A percentile compares a stretch with the other conserved stretches of the same genome.
These are phyloP conservation scores for Stegophylla sp. DNA, from an alignment of 2,888 invertebrate genomes.

Conservation along the genomic window DNA sequence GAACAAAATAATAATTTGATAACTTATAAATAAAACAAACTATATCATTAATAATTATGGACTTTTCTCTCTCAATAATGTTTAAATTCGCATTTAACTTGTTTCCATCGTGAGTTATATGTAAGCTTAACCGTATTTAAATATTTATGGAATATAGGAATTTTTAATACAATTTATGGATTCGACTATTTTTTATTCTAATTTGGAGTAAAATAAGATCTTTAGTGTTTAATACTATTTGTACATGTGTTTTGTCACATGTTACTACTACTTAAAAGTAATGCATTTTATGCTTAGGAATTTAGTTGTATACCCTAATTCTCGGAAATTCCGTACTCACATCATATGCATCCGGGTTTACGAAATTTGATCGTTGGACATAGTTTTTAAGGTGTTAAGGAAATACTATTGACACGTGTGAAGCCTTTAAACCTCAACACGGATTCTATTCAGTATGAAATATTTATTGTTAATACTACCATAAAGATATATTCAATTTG, in stretches of 20 bases:
- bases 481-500: no score
- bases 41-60: no score
- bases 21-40: no score
- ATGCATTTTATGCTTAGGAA: not conserved
- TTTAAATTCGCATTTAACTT: no score
- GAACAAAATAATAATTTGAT: no score
- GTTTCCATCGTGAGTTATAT: no score
- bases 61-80: no score
- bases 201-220: not conserved
- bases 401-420: constrained; percentile 3
- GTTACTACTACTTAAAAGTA: not conserved
- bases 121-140: no score
- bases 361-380: not conserved
- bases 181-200: not conserved
- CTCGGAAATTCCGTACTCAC: not conserved
- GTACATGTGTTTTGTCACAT: constrained; percentile 35
- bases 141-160: no score
- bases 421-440: not conserved
- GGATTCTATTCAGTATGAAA: not conserved
- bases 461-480: no score
- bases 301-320: constrained; percentile 18
- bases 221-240: not conserved
- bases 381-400: constrained; percentile 2
- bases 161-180: no score
- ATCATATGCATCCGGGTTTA: not conserved